Evolutionary conservation across 2,113 vertebrate species (phyloP).

Genomic region (Machaerirhynchus nigripectus): DNA sequence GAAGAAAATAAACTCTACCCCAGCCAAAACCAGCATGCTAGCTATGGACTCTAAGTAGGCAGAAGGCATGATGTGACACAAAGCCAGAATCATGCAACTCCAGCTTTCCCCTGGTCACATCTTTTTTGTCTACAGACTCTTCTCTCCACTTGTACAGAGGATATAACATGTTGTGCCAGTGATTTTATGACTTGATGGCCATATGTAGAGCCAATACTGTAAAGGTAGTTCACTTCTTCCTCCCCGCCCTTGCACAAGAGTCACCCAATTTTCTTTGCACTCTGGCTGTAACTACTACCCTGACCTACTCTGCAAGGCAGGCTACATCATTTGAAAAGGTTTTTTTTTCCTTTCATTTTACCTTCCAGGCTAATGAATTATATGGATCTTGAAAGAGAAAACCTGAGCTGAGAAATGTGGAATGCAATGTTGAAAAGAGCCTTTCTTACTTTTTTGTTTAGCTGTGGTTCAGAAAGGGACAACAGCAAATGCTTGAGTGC

Average conservation of each 20-base stretch:
- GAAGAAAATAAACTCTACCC: background rate
- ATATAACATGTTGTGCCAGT: background rate
- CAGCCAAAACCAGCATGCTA: background rate
- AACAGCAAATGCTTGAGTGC: background rate
- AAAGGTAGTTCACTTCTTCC: background rate
- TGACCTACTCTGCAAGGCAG: background rate
- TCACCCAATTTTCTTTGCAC: background rate
- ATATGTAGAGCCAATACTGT: background rate
- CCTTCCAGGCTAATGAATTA: background rate
- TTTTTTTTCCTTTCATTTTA: background rate
- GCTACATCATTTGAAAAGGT: background rate
- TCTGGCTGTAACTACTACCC: background rate
- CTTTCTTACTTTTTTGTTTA: constrained; percentile 18
- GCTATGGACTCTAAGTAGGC: background rate
- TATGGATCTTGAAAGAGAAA: background rate
- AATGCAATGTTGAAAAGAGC: background rate
- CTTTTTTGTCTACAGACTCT: background rate
- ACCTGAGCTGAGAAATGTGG: constrained; percentile 6
- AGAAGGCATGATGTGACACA: background rate
- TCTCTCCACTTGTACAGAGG: background rate
- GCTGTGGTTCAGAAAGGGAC: background rate
- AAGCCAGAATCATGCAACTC: background rate
- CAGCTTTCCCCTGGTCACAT: background rate
- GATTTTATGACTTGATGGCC: background rate
- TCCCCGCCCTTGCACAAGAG: background rate